Evolutionary conservation across 2,888 invertebrate genomes (phyloP), one percentile per base, ranked within the genome.

Genomic region (Hemithea aestivaria): DNA sequence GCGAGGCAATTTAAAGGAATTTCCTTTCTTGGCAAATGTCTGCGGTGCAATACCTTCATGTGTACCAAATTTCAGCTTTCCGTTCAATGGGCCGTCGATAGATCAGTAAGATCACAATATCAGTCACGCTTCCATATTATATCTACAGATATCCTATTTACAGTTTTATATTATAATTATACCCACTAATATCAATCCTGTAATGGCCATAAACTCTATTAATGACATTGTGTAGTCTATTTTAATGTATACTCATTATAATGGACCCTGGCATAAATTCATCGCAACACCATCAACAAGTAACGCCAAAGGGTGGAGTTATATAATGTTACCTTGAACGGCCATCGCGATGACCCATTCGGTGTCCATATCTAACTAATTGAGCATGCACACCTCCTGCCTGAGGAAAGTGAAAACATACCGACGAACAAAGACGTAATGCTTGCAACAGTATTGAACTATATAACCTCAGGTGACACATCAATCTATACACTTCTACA

Each of bases 381-480:
- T 76, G 70, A 68, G 68, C 67, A 77, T 76, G 73, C 80, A 53
- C 65, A 64, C 64, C 75, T 80, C 81, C 83, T 81, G 73, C 48
- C 79, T 66, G 77, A 75, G 83, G 79, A 87, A 87, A 87, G 87
- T 85, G 87, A 87, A 87, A 87, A 64, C 67, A 56, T 57, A 51
- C 45, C 62, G 64, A 73, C 72, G 51, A 60, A 75, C 68, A 72
- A 66, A 75, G 68, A 69, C 73, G 77, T 73, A 73, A 78, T 69
- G 71, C 77, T 83, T 85, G 84, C 84, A 85, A 82, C 83, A 85
- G 73, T 80, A 66, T 42, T 81, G 79, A 81, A 82, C 80, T 87
- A 87, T 87, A 87, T 83, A 87, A 83, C 64, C 68, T 70, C 73
- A 58, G 44, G 73, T 80, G 70, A 70, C 68, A 74, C 59, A 74